A percentile compares a stretch with the other conserved stretches of the same genome.
These are phyloP conservation scores for Dermatophagoides farinae DNA, from an alignment of 1,140 invertebrate species.

Conservation along the genomic window DNA sequence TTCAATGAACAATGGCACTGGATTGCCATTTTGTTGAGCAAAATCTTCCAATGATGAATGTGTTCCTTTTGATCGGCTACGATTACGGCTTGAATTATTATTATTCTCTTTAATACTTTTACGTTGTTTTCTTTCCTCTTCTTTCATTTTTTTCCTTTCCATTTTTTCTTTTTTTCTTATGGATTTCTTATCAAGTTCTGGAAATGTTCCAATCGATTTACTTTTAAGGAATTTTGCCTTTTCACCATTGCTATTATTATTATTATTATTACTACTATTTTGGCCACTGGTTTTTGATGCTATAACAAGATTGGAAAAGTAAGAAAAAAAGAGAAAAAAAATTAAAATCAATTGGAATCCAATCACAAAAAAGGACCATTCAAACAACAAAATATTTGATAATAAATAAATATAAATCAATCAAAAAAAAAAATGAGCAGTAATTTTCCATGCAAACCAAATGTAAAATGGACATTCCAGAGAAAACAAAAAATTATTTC, in stretches of 20 bases:
- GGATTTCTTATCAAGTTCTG: constrained; percentile 34
- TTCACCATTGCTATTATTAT: constrained; percentile 35
- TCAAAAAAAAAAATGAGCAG: not conserved
- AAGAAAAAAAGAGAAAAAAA: constrained; percentile 2
- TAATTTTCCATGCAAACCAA: not conserved
- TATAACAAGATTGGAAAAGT: constrained; percentile 18
- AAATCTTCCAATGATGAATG: constrained; percentile 36
- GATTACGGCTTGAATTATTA: constrained; percentile 26
- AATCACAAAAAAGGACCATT: no score
- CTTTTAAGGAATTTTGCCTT: constrained; percentile 13
- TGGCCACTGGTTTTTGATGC: not conserved
- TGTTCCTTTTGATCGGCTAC: not conserved
- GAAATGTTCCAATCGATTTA: constrained; percentile 8
- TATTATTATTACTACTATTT: no score
- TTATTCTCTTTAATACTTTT: constrained; percentile 41
- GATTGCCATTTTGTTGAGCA: constrained; percentile 52
- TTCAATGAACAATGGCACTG: constrained; percentile 72
- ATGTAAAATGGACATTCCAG: not conserved
- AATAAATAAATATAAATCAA: not conserved
- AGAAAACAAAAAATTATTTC: not conserved
- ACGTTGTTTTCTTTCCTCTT: constrained; percentile 39
- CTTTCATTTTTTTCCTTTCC: constrained; percentile 48
- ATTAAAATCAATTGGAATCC: not conserved
- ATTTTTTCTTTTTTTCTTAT: constrained; percentile 53
- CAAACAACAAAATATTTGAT: not conserved